A percentile compares a stretch with the other conserved stretches of the same genome.
These are phyloP conservation scores for Fragum fragum DNA, from an alignment of 2,888 invertebrate species.

Conservation along the genomic window DNA sequence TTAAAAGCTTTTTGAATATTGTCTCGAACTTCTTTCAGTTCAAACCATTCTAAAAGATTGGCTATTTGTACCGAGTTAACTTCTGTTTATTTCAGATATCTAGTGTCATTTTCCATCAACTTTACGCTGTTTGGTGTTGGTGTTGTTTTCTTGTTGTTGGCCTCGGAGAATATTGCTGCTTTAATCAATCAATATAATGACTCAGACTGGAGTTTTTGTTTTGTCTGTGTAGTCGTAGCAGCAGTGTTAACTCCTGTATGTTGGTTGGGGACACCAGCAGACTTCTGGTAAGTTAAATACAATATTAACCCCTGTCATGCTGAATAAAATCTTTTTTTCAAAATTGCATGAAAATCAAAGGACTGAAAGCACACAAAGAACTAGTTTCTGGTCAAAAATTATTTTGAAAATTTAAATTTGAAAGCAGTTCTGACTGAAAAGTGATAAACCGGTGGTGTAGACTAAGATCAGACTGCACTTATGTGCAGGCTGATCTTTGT, in stretches of 20 bases:
- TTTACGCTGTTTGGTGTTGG: slow-evolving; percentile 91
- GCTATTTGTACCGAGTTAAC: background rate
- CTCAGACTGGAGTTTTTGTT: slow-evolving; percentile 91
- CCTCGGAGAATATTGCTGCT: slow-evolving; percentile 92
- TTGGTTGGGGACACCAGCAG: slow-evolving; percentile 96
- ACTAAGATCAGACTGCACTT: no score
- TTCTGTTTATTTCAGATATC: slow-evolving; percentile 73
- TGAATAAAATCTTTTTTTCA: no score
- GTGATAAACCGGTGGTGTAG: no score
- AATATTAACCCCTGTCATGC: no score
- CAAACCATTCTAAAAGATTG: background rate
- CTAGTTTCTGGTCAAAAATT: no score
- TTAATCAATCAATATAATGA: slow-evolving; percentile 89
- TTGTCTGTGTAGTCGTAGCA: slow-evolving; percentile 93
- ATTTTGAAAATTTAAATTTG: no score
- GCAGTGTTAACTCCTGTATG: slow-evolving; percentile 92
- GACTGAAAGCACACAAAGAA: no score
- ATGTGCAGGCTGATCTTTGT: no score
- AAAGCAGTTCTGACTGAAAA: no score
- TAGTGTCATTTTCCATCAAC: slow-evolving; percentile 90
- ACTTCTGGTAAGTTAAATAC: slow-evolving; percentile 95
- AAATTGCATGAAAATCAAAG: no score
- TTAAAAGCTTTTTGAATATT: no score
- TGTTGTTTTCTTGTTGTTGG: slow-evolving; percentile 90
- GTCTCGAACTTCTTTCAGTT: no score